Percentiles rank a stretch among this genome's conserved stretches.
These are phyloP conservation scores for Myanophis thanlyinensis DNA, from an alignment of 2,113 vertebrate genomes.

Conservation along the genomic window DNA sequence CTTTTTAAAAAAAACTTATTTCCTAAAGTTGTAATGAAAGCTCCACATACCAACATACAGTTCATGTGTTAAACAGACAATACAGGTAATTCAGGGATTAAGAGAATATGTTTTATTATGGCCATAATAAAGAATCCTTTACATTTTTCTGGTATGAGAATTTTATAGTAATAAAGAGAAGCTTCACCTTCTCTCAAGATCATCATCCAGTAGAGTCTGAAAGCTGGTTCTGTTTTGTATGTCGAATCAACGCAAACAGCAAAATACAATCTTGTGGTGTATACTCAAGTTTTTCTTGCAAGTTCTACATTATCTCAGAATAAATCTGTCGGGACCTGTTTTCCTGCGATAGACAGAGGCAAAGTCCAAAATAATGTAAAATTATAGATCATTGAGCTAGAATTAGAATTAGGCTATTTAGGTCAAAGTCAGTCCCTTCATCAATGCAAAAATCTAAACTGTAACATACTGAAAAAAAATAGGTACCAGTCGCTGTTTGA, in stretches of 20 bases:
- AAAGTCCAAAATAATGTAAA: background rate
- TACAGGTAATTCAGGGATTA: background rate
- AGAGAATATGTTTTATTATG: background rate
- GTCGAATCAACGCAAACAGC: background rate
- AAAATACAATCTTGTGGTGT: background rate
- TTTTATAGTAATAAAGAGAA: background rate
- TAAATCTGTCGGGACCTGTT: background rate
- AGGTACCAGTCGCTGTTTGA: background rate
- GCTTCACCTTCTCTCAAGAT: background rate
- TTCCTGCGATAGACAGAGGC: background rate
- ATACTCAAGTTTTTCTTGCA: background rate
- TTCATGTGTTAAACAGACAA: background rate
- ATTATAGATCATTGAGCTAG: background rate
- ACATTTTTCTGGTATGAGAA: background rate
- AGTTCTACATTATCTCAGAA: background rate
- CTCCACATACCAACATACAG: background rate
- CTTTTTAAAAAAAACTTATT: background rate
- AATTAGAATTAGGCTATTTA: background rate
- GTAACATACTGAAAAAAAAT: background rate
- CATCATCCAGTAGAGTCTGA: background rate
- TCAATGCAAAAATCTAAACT: background rate
- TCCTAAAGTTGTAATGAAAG: background rate
- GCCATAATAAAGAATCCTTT: background rate
- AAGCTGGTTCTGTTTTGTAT: background rate
- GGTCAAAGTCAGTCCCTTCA: background rate